Conservation (phyloP, 2,888 invertebrate species). For the Microplitis deprimator region DNA sequence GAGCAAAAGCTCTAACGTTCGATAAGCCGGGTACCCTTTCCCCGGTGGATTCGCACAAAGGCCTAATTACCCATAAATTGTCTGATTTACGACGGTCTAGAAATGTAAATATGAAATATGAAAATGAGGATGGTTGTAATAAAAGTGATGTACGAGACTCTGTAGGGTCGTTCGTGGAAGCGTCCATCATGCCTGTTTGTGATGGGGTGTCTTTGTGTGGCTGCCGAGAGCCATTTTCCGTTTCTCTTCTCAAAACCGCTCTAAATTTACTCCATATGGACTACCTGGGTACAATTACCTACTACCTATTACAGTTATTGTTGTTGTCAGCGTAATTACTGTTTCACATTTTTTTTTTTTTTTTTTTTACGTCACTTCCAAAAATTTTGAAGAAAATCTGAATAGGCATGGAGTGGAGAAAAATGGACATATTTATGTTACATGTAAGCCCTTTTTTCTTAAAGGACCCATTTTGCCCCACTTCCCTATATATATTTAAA, state of each 20-base stretch:
- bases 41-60: conserved; percentile 62
- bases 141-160: conserved; percentile 74
- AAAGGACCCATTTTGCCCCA: too few species aligned
- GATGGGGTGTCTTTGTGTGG: conserved; percentile 70
- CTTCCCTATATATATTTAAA: background rate
- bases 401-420: too few species aligned
- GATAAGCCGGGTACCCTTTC: conserved; percentile 55
- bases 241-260: conserved; percentile 20
- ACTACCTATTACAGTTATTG: background rate
- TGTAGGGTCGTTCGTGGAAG: conserved; percentile 73
- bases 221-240: conserved; percentile 50
- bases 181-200: conserved; percentile 70
- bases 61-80: conserved; percentile 71
- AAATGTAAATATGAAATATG: conserved; percentile 72
- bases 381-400: background rate
- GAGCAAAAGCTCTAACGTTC: conserved; percentile 53
- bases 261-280: conserved; percentile 18
- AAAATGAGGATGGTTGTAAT: conserved; percentile 72
- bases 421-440: too few species aligned
- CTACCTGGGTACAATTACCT: background rate
- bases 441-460: too few species aligned
- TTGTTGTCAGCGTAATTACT: too few species aligned
- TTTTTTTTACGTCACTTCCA: too few species aligned
- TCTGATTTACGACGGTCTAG: conserved; percentile 69
- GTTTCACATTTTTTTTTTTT: too few species aligned